Base-by-base conservation (phyloP, 2,113 vertebrate species). In the Cavia aperea region DNA sequence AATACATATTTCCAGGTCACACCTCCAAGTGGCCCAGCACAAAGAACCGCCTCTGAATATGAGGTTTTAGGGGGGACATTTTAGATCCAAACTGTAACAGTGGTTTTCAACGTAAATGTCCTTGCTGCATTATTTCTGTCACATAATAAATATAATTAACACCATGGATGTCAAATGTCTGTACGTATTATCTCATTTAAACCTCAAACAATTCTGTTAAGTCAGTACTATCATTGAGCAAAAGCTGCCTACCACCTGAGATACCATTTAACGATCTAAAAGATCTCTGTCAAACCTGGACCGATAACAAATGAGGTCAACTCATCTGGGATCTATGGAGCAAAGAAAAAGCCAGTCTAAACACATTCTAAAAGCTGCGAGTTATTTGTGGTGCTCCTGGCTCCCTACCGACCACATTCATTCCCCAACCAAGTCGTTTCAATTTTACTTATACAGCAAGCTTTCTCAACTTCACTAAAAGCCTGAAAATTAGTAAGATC, bases 261-360 rank as follows among this genome's bases (percentile, higher is more conserved):
- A 89, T 63, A 83, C 23, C 33, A 70, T n/a, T 36, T 70, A 70
- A 29, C 79, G 23, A 91, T 63, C 84, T 60, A 65, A 43, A 65
- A 88, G 68, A 85, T 16, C 54, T 89, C 75, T 66, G 24, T 56
- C 81, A 86, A 75, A 95, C 13, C 19, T 63, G 5, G 94, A 85
- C 54, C 68, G 43, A 90, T 24, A 84, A 84, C 33, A 89, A 75
- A 82, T 18, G 60, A 83, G 18, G 21, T 86, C 73, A 68, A 68
- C 24, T 72, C 70, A 94, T 43, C 78, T 68, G 24, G 8, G n/a
- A 78, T 68, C 51, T 73, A 81, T 31, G 83, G 36, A 88, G 75
- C 56, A 72, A 90, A 93, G 86, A 88, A 91, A 94, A 93, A 33
- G 62, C 23, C 49, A 72, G 21, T 51, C 62, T 75, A 73, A 85